Base-by-base conservation (phyloP, 2,797 vertebrate genomes). In the Coregonus suidteri region DNA sequence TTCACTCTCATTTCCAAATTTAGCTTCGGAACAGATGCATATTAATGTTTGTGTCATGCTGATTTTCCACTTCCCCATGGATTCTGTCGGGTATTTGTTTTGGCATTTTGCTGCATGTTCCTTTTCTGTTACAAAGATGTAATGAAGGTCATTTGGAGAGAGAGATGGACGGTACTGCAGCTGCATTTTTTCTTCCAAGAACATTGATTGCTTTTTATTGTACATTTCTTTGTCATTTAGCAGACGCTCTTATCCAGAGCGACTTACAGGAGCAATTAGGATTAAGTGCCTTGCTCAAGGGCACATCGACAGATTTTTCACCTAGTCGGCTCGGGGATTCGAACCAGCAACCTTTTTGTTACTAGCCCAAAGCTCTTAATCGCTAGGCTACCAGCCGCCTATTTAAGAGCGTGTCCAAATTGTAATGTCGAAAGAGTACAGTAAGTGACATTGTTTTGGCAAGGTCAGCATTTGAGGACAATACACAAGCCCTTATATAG, bases 21-120 rank as follows among this genome's bases (percentile, higher is more conserved):
- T 89, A 81, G 86, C 84, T 91, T 89, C 85, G 89, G 82, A 87
- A 74, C 74, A 84, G 82, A 81, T 37, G 86, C 87, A 87, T 90
- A 88, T 88, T 88, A 80, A 86, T 84, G 80, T 56, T 25, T 64
- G 75, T 81, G 83, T 68, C 77, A 71, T 75, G 73, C 80, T 87
- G 84, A 74, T 87, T 90, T 88, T 82, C 56, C 31, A 47, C 73
- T 82, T 76, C 72, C 75, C 76, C 1, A 4, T 83, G 52, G 75
- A 85, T 89, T 31, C 20, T 75, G 76, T 52, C 75, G 72, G 53
- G 59, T n/a, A 53, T 83, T 86, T 86, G 82, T 83, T 85, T 81
- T 81, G 76, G 69, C 75, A 69, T 82, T 80, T 85, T 76, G 75
- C 82, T 82, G 69, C 75, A 69, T 82, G 79, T 85, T 76, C 75